These are phyloP conservation scores for Philonicus albiceps DNA, from an alignment of 2,888 invertebrate genomes.

Conservation along the genomic window DNA sequence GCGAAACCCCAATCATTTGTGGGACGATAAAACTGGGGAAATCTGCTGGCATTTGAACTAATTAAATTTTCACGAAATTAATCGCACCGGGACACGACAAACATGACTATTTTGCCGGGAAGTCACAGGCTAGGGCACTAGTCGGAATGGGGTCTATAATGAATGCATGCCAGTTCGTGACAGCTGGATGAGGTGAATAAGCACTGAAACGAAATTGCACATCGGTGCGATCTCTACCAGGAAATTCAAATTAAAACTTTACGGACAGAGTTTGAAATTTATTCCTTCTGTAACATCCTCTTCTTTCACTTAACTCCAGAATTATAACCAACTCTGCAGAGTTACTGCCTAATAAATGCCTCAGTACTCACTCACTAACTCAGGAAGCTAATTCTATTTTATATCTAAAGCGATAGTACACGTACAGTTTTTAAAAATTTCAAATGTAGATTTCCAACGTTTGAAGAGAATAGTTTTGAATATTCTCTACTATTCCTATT, in stretches of 20 bases:
- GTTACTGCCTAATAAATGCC: neutral
- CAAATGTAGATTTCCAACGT: neutral
- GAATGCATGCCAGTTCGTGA: neutral
- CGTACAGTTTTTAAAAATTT: neutral
- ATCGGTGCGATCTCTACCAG: neutral
- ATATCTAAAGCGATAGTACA: neutral
- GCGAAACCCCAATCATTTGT: neutral
- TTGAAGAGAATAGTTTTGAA: neutral
- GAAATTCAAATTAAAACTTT: neutral
- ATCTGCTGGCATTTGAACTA: neutral
- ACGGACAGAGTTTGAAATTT: neutral
- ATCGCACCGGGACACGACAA: neutral
- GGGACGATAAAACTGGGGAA: neutral
- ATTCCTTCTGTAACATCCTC: neutral
- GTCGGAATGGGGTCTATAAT: neutral
- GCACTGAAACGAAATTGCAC: neutral
- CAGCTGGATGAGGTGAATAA: neutral
- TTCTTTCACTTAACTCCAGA: neutral
- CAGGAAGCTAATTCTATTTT: neutral
- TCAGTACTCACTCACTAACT: neutral
- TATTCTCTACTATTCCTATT: neutral
- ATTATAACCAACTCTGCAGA: neutral
- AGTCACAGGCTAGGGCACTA: neutral
- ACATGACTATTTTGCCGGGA: neutral
- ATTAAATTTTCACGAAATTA: neutral